Percentiles rank a stretch among this genome's conserved stretches.
Evolutionary conservation across 2,888 invertebrate genomes (phyloP).

Genomic region (Xylocampa areola): DNA sequence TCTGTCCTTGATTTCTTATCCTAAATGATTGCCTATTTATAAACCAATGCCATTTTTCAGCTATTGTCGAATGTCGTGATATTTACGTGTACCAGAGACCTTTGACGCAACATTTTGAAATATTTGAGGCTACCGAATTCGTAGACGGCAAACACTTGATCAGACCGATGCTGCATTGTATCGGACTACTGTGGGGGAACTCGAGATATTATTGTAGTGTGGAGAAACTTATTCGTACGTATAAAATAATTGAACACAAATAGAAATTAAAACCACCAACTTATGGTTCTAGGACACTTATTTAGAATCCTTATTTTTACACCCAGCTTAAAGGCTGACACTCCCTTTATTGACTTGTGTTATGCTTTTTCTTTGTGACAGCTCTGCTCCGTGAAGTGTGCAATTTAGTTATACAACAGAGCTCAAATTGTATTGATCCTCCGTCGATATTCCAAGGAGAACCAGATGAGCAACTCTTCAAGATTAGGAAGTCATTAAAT

Average conservation of each 20-base stretch:
- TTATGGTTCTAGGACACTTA: too few species aligned
- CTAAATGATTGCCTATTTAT: too few species aligned
- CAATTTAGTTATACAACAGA: conserved; percentile 94
- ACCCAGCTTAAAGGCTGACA: too few species aligned
- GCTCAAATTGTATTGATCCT: conserved; percentile 93
- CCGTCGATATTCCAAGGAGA: conserved; percentile 96
- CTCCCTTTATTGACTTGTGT: not conserved
- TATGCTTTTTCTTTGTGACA: conserved; percentile 75
- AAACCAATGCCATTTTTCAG: too few species aligned
- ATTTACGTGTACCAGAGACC: conserved; percentile 94
- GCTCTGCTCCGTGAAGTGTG: conserved; percentile 94
- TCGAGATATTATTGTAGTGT: conserved; percentile 93
- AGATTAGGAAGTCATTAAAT: conserved; percentile 86
- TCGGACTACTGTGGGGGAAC: conserved; percentile 96
- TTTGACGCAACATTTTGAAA: conserved; percentile 91
- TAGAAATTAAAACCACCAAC: too few species aligned
- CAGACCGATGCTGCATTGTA: conserved; percentile 93
- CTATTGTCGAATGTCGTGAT: conserved; percentile 95
- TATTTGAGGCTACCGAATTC: conserved; percentile 93
- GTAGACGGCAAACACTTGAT: conserved; percentile 90
- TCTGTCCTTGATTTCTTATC: not conserved
- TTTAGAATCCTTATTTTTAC: too few species aligned
- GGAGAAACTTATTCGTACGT: conserved; percentile 87
- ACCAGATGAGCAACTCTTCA: conserved; percentile 92
- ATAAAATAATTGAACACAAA: not conserved